Evolutionary conservation across 1,140 invertebrate genomes (phyloP).

Genomic region (Branchinecta lynchi): DNA sequence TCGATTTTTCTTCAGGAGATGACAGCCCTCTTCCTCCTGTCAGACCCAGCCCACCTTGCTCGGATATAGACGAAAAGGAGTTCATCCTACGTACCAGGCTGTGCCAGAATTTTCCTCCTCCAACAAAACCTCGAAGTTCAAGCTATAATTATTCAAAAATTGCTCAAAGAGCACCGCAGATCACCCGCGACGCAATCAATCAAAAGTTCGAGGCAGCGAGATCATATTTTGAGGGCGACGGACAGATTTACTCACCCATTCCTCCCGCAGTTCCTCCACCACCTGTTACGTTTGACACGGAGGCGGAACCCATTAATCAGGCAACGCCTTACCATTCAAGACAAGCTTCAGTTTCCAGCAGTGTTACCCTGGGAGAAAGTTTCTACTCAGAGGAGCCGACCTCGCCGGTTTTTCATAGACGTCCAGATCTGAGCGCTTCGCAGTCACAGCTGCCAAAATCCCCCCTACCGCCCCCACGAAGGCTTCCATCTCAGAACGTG

Average conservation of each 20-base stretch:
- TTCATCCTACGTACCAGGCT: not conserved
- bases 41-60: not conserved
- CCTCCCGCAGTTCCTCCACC: slow-evolving; percentile 3
- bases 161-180: not conserved
- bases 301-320: not conserved
- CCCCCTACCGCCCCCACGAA: not conserved
- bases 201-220: not conserved
- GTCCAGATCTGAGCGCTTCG: not conserved
- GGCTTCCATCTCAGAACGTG: not conserved
- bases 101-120: not conserved
- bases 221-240: not conserved
- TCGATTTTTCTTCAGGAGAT: not conserved
- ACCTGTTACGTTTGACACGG: not conserved
- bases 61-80: not conserved
- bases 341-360: not conserved
- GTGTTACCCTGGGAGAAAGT: not conserved
- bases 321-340: not conserved
- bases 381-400: not conserved
- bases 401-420: not conserved
- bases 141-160: not conserved
- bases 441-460: not conserved
- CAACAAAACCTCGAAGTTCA: not conserved
- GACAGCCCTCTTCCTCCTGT: not conserved
- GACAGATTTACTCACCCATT: not conserved
- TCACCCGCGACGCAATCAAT: not conserved